A percentile compares a stretch with the other conserved stretches of the same genome.
These are phyloP conservation scores for Augiades crinisus DNA, from an alignment of 2,888 invertebrate species.

Conservation along the genomic window DNA sequence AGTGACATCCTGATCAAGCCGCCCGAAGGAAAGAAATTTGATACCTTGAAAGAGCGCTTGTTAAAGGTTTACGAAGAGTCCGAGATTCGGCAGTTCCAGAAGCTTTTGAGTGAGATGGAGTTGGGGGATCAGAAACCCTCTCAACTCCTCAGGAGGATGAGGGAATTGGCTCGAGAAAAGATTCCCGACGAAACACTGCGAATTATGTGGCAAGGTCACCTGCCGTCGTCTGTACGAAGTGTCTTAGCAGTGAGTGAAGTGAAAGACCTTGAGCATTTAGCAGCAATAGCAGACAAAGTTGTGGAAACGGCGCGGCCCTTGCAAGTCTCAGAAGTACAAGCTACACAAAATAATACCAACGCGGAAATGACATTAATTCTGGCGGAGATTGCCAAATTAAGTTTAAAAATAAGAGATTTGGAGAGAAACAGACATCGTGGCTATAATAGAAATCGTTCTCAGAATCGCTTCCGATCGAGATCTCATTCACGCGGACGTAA, in stretches of 20 bases:
- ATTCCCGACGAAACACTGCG: neutral
- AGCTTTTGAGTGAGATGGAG: constrained; percentile 14
- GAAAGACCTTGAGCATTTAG: neutral
- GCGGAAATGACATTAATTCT: neutral
- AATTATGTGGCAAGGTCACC: constrained; percentile 3
- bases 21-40: constrained; percentile 7
- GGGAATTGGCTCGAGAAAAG: neutral
- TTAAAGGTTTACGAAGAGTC: constrained; percentile 25
- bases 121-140: constrained; percentile 12
- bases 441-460: neutral
- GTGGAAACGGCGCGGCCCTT: neutral
- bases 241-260: neutral
- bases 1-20: constrained; percentile 18
- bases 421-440: neutral
- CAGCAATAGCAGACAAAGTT: neutral
- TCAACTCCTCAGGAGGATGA: neutral
- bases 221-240: neutral
- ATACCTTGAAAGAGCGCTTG: constrained; percentile 3
- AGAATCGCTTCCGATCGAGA: neutral
- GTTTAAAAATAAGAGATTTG: neutral
- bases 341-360: neutral
- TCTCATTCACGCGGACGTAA: neutral
- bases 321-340: neutral
- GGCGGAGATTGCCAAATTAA: neutral
- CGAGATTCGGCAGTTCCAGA: constrained; percentile 22